These are phyloP conservation scores for Stictocephala bisonia DNA, from an alignment of 2,888 invertebrate species.

Conservation along the genomic window DNA sequence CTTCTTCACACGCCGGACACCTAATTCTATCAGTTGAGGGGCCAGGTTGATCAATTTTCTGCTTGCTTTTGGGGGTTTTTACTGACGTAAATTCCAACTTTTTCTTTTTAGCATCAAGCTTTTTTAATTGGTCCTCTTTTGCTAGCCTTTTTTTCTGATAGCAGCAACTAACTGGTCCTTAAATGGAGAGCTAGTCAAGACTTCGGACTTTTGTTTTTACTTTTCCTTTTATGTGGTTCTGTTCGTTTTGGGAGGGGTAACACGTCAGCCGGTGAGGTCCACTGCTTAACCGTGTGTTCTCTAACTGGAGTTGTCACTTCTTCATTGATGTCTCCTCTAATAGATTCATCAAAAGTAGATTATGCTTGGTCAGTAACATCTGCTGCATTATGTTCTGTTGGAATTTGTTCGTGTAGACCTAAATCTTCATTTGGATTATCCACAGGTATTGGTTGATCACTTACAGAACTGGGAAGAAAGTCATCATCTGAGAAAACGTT, in stretches of 20 bases:
- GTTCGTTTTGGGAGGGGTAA: neutral
- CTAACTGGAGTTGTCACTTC: neutral
- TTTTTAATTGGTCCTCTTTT: slow-evolving; percentile 4
- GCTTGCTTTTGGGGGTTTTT: neutral
- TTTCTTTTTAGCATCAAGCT: neutral
- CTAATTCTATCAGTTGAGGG: neutral
- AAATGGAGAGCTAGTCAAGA: slow-evolving; percentile 24
- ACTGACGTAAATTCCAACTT: too few relatives aligned
- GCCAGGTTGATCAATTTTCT: neutral
- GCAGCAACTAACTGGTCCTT: slow-evolving; percentile 1
- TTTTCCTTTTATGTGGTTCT: neutral
- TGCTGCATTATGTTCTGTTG: neutral
- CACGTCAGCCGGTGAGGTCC: neutral
- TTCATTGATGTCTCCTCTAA: neutral
- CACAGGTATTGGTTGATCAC: slow-evolving; percentile 17
- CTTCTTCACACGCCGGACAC: slow-evolving; percentile 26
- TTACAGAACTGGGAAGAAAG: slow-evolving; percentile 29
- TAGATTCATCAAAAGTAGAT: neutral
- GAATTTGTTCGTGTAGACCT: neutral
- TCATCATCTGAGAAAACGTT: slow-evolving; percentile 31
- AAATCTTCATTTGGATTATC: too few relatives aligned
- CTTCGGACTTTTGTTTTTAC: slow-evolving; percentile 19
- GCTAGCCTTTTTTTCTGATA: too few relatives aligned
- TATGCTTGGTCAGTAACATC: neutral
- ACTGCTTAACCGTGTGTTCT: neutral